Percentiles rank a stretch among this genome's conserved stretches.
Conservation (phyloP, 2,113 vertebrate species). For the Dromas ardeola region DNA sequence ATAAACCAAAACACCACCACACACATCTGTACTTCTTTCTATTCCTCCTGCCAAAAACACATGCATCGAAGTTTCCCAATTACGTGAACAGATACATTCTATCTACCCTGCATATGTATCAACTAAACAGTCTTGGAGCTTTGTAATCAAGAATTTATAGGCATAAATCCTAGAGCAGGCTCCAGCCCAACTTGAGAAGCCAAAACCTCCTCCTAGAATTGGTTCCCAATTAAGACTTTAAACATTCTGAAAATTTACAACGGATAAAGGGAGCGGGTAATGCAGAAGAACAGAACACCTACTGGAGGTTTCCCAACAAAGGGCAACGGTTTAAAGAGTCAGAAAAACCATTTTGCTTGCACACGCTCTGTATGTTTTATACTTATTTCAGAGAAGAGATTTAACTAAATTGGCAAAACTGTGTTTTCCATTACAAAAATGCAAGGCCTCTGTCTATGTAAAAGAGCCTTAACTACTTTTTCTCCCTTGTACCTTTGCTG, state of each 20-base stretch:
- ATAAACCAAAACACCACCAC: background rate
- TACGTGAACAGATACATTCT: background rate
- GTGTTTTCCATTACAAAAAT: background rate
- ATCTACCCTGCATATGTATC: background rate
- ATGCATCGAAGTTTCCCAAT: background rate
- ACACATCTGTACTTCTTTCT: background rate
- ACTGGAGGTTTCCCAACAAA: background rate
- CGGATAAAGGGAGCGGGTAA: background rate
- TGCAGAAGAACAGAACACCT: background rate
- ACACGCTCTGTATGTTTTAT: background rate
- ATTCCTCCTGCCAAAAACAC: background rate
- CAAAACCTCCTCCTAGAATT: background rate
- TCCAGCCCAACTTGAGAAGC: background rate
- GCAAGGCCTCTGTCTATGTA: background rate
- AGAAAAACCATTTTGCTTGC: background rate
- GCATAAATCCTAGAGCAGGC: background rate
- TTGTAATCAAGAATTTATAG: background rate
- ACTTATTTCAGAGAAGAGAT: background rate
- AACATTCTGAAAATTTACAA: background rate
- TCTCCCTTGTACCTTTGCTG: background rate
- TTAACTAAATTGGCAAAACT: background rate
- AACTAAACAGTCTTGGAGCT: background rate
- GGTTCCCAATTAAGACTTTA: background rate
- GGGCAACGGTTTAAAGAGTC: background rate
- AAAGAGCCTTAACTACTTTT: background rate